Base-by-base conservation (phyloP, 1,140 invertebrate species). In the Parapsyche elsis region DNA sequence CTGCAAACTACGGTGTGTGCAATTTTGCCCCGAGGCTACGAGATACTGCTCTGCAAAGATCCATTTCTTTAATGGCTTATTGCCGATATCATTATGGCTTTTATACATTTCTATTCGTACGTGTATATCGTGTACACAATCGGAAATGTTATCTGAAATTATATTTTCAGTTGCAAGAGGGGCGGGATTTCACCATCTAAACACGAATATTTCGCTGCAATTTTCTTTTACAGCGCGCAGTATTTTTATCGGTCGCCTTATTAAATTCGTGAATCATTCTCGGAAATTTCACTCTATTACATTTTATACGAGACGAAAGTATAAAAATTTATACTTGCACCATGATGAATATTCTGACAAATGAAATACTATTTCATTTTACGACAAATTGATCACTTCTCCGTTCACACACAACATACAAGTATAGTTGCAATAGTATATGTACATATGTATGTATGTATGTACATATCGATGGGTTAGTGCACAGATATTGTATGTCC, bases 31-130 rank as follows among this genome's bases (percentile, higher is more conserved):
- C 23, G 64, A 24, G 44, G 73, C 10, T 80, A 78, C 24, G 44
- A 59, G 61, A 44, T 38, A 59, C 21, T 46, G 70, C 61, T 83
- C 74, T 57, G 74, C 71, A 80, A 45, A 76, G 75, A 83, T 79
- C 78, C 82, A 83, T 83, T 81, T 53, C 53, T 80, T 81, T 83
- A 81, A 83, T 83, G 82, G 82, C 75, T 83, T 78, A 83, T 81
- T 80, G 80, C 82, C 73, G 80, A 81, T 81, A 83, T 80, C 79
- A 79, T 83, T 81, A 81, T 80, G 49, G 80, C 77, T 73, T 81
- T 80, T 79, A 30, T 21, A 70, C 79, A 80, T 79, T 83, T 78
- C 67, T 21, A 49, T 57, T n/a, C n/a, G 49, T 45, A 76, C 49
- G 49, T 61, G 19, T 67, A 67, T 26, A 67, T 67, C 24, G 9